Evolutionary conservation across 2,797 vertebrate genomes (phyloP).

Genomic region (Pseudochromis fuscus): DNA sequence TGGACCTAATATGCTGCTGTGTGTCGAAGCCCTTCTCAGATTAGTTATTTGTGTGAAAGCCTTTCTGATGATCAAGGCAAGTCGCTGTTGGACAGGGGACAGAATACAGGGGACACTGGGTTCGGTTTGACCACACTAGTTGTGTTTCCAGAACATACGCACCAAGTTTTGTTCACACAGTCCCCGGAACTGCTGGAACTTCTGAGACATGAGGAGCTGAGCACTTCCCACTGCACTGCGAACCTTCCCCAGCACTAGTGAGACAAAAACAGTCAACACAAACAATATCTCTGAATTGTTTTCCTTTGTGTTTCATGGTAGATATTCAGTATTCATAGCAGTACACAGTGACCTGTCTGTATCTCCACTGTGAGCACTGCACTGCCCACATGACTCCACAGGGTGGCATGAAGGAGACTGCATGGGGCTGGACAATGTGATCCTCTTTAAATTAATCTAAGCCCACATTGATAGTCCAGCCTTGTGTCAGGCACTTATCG

Average conservation of each 20-base stretch:
- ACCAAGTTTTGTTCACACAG: constrained; percentile 99
- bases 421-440: constrained; percentile 40
- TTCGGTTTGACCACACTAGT: neutral
- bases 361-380: neutral
- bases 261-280: constrained; percentile 13
- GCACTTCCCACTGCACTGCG: constrained; percentile 97
- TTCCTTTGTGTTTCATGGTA: neutral
- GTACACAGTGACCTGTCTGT: neutral
- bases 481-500: constrained; percentile 22
- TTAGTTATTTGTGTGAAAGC: constrained; percentile 36
- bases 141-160: constrained; percentile 82
- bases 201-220: constrained; percentile 97
- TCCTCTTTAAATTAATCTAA: constrained; percentile 58
- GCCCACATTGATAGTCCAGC: constrained; percentile 46
- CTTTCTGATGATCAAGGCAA: constrained; percentile 17
- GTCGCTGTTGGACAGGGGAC: neutral
- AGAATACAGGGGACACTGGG: neutral
- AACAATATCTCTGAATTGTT: neutral
- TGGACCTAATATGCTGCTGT: neutral
- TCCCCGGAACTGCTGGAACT: constrained; percentile 98
- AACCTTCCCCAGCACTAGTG: constrained; percentile 94
- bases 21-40: constrained; percentile 25
- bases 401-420: constrained; percentile 41
- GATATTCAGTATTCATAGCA: neutral
- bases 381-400: constrained; percentile 15